phyloP scores from a whole-genome alignment of 2,113 vertebrate genomes.

The Leptocoma aspasia region DNA sequence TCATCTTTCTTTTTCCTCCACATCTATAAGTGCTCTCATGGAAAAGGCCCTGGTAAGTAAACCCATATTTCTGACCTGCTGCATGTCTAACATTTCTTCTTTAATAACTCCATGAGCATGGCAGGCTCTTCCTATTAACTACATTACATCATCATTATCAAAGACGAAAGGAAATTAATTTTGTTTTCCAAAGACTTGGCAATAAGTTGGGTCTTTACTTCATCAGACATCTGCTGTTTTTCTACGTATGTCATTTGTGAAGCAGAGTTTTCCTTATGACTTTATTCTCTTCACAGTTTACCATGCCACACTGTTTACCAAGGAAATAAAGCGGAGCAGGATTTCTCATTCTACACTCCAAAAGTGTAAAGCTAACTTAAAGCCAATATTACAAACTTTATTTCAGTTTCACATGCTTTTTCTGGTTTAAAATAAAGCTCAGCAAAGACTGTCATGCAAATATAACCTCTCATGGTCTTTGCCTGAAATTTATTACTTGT shows the following conservation, averaged over 20 bases:
- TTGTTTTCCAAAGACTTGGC: conserved; percentile 82
- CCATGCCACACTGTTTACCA: conserved; percentile 66
- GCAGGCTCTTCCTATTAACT: conserved; percentile 78
- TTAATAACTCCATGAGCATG: conserved; percentile 72
- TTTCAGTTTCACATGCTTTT: conserved; percentile 72
- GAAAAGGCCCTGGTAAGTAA: conserved; percentile 38
- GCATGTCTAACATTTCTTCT: conserved; percentile 74
- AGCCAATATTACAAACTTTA: conserved; percentile 66
- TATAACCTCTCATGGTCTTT: conserved; percentile 70
- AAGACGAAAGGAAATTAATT: conserved; percentile 85
- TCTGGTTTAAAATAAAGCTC: conserved; percentile 61
- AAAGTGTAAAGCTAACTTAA: conserved; percentile 64
- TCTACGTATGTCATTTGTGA: conserved; percentile 76
- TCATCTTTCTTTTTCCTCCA: neutral
- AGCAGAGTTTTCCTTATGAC: conserved; percentile 75
- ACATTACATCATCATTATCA: conserved; percentile 84
- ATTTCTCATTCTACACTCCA: conserved; percentile 60
- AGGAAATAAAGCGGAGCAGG: conserved; percentile 21
- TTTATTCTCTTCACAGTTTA: conserved; percentile 74
- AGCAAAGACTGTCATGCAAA: conserved; percentile 68
- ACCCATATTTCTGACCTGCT: conserved; percentile 44
- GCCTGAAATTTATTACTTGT: conserved; percentile 74
- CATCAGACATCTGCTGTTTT: conserved; percentile 84
- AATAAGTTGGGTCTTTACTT: conserved; percentile 74
- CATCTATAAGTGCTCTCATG: neutral